Evolutionary conservation across 2,797 vertebrate species (phyloP).

Genomic region (Tapirus indicus): DNA sequence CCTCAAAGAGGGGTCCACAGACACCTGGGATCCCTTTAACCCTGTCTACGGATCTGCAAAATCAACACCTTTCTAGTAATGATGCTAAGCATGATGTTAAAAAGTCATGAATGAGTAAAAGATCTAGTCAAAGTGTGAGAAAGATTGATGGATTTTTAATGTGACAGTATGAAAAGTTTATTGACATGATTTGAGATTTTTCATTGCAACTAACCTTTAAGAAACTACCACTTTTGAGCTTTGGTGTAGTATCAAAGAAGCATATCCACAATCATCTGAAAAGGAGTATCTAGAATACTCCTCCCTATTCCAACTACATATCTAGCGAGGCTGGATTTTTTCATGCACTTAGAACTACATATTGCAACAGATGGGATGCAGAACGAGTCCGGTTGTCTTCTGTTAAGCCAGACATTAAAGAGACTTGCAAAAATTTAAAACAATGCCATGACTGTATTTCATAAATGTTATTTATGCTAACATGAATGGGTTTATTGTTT

Average conservation of each 20-base stretch:
- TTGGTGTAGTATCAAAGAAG: not conserved
- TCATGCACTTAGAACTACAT: not conserved
- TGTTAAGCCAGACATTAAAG: not conserved
- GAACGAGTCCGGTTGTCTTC: not conserved
- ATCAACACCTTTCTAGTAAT: not conserved
- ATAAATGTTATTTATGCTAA: not conserved
- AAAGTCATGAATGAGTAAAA: not conserved
- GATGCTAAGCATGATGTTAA: not conserved
- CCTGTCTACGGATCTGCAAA: not conserved
- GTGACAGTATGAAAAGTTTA: not conserved
- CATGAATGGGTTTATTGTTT: not conserved
- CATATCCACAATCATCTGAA: not conserved
- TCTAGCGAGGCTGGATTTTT: not conserved
- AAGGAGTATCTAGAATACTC: not conserved
- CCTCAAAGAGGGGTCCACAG: not conserved
- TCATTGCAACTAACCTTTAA: constrained; percentile 17
- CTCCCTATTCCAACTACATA: not conserved
- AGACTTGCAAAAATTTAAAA: not conserved
- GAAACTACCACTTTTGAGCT: not conserved
- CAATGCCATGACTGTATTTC: not conserved
- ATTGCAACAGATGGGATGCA: not conserved
- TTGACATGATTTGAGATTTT: not conserved
- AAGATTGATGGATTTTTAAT: not conserved
- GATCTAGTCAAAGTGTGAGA: not conserved
- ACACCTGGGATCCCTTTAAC: not conserved